Base-by-base conservation (phyloP, 2,113 vertebrate genomes). In the Saguinus imperator region DNA sequence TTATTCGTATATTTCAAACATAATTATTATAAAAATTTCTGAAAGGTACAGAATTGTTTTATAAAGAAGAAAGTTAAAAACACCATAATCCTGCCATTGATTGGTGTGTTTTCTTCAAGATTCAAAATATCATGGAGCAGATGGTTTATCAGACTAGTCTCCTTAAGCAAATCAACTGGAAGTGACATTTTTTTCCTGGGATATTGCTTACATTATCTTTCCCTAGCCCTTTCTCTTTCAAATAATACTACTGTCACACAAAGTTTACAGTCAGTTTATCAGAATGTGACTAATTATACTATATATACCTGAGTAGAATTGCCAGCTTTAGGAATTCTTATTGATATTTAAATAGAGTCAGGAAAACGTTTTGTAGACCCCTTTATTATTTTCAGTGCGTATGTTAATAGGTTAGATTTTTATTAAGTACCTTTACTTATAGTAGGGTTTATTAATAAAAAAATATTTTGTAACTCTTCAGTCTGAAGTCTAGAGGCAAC, bases 251-350 rank as follows among this genome's bases (percentile, higher is more conserved):
- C 20, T 18, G 1, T 76, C 75, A 84, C 58, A 70, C 73, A 81
- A 18, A 57, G 7, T 70, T 89, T 87, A 95, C 10, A 25, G 25
- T 88, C 10, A 75, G 55, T 86, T 89, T 87, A 79, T 93, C 73
- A 95, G 52, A 94, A 95, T 72, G 43, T 90, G 66, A 91, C 68
- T 92, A 75, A 18, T 88, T 92, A 80, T 40, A 80, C 45, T 92
- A 3, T 85, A 37, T 90, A 79, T 92, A 57, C 58, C 21, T 55
- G n/a, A 93, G 32, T n/a, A 77, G 43, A 93, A 70, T 91, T 90
- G 27, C 55, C 16, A 93, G 45, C 50, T 29, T 58, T 35, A 89
- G 45, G 64, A 92, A 68, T 93, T 94, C 55, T 87, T 83, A 55
- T 4, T 89, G 55, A 37, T 77, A 55, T 55, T 89, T 77, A 88